phyloP scores from a whole-genome alignment of 2,888 invertebrate genomes.

The Atrina japonica region DNA sequence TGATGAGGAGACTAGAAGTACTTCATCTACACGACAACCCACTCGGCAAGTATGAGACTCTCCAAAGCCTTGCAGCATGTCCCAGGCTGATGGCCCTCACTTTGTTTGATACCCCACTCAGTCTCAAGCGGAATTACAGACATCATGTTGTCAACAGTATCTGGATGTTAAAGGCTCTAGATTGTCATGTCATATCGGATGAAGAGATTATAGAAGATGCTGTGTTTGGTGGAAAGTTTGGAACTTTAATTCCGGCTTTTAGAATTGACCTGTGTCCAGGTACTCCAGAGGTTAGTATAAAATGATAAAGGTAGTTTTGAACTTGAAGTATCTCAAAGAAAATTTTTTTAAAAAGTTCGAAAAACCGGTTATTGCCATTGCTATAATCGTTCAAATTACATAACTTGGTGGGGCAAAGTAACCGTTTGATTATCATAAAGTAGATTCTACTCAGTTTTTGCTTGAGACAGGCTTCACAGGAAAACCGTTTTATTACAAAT shows the following conservation, averaged over 20 bases:
- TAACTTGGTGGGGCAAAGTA: too few species aligned
- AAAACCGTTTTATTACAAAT: too few species aligned
- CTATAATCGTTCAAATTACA: too few species aligned
- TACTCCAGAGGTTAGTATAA: slow-evolving; percentile 60
- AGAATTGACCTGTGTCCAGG: slow-evolving; percentile 68
- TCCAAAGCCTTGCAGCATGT: slow-evolving; percentile 74
- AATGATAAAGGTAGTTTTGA: too few species aligned
- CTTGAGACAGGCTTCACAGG: too few species aligned
- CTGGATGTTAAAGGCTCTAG: slow-evolving; percentile 78
- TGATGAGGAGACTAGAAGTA: slow-evolving; percentile 69
- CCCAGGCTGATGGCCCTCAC: slow-evolving; percentile 71
- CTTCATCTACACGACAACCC: slow-evolving; percentile 80
- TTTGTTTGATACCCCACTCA: slow-evolving; percentile 79
- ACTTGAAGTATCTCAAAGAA: background rate
- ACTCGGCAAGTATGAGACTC: slow-evolving; percentile 75
- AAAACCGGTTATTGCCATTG: background rate
- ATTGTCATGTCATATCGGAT: slow-evolving; percentile 78
- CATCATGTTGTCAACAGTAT: slow-evolving; percentile 80
- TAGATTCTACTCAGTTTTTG: background rate
- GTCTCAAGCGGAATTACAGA: slow-evolving; percentile 78
- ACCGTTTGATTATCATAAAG: too few species aligned
- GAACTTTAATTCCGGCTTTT: slow-evolving; percentile 63
- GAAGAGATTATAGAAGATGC: slow-evolving; percentile 81
- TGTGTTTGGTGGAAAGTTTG: slow-evolving; percentile 70
- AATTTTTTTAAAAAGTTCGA: too few species aligned